A percentile compares a stretch with the other conserved stretches of the same genome.
phyloP scores from a whole-genome alignment of 2,797 vertebrate species.

The Pangasius krempfi region DNA sequence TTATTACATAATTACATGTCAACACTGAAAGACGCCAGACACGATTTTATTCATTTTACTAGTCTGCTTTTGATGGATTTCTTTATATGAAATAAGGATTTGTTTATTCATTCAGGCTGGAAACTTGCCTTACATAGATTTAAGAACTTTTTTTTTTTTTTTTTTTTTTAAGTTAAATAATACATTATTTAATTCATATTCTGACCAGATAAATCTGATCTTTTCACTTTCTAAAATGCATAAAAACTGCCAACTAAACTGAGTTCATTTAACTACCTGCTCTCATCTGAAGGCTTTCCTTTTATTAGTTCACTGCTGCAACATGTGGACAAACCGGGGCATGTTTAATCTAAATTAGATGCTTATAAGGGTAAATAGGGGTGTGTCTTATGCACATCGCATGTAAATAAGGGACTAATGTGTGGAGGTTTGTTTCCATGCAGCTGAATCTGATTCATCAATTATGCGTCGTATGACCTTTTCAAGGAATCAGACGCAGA shows the following conservation, averaged over 20 bases:
- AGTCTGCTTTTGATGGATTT: background rate
- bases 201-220: background rate
- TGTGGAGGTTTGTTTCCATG: background rate
- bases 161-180: background rate
- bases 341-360: background rate
- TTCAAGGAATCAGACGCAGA: background rate
- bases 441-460: background rate
- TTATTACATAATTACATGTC: background rate
- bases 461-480: background rate
- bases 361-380: background rate
- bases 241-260: background rate
- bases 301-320: background rate
- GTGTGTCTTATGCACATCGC: background rate
- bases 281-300: background rate
- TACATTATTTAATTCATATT: background rate
- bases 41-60: background rate
- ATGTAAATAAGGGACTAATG: background rate
- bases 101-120: background rate
- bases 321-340: background rate
- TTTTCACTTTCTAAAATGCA: background rate
- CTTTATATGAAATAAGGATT: background rate
- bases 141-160: background rate
- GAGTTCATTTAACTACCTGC: background rate
- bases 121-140: background rate
- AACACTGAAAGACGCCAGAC: background rate